These are phyloP conservation scores for Vombatus ursinus DNA, from an alignment of 2,113 vertebrate genomes.

Conservation along the genomic window DNA sequence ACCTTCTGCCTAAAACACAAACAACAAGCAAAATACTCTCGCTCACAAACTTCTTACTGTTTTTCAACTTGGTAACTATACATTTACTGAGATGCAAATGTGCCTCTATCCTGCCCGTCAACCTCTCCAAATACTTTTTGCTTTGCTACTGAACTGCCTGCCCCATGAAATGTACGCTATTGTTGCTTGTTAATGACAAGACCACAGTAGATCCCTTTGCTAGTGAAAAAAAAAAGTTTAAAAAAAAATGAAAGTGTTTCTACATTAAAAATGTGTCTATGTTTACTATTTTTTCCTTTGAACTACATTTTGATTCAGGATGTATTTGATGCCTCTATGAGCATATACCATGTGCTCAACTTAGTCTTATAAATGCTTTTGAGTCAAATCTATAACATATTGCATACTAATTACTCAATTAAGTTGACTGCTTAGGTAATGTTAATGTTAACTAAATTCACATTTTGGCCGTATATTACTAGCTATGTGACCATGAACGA, in stretches of 20 bases:
- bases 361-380: background rate
- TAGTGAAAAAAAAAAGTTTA: slow-evolving; percentile 33
- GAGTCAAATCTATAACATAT: background rate
- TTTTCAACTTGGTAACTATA: slow-evolving; percentile 1
- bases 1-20: background rate
- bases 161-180: background rate
- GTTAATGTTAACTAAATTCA: background rate
- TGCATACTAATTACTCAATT: slow-evolving; percentile 1
- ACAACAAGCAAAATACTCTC: background rate
- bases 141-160: slow-evolving; percentile 6
- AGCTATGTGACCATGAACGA: background rate
- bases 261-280: background rate
- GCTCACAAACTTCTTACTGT: slow-evolving; percentile 13
- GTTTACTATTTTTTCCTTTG: slow-evolving; percentile 11
- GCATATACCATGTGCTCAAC: slow-evolving; percentile 23
- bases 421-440: background rate
- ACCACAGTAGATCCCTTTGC: slow-evolving; percentile 6
- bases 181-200: slow-evolving; percentile 49
- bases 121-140: background rate
- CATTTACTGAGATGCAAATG: slow-evolving; percentile 44
- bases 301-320: slow-evolving; percentile 23
- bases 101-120: slow-evolving; percentile 38
- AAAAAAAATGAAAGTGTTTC: background rate
- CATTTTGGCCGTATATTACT: background rate
- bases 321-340: slow-evolving; percentile 21